Conservation (phyloP, 1,140 invertebrate genomes). For the Lysiphlebus fabarum region DNA sequence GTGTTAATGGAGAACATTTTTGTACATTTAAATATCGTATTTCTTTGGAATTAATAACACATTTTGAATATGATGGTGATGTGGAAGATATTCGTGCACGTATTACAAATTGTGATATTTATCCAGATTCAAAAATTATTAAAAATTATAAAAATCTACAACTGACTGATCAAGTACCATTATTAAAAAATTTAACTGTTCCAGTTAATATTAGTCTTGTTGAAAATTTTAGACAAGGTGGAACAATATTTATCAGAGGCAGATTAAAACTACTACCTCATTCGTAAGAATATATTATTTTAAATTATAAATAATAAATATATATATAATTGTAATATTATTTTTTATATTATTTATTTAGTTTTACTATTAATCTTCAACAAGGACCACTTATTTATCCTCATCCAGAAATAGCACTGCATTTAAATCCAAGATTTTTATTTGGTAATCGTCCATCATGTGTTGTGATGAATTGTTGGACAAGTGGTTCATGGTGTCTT, state of each 20-base stretch:
- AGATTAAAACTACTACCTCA: slow-evolving; percentile 63
- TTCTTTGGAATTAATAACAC: slow-evolving; percentile 55
- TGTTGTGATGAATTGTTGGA: slow-evolving; percentile 54
- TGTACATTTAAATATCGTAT: slow-evolving; percentile 66
- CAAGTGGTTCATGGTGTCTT: slow-evolving; percentile 45
- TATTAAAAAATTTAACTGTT: slow-evolving; percentile 32
- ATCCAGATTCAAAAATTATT: slow-evolving; percentile 54
- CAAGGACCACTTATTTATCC: slow-evolving; percentile 62
- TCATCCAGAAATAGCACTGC: slow-evolving; percentile 62
- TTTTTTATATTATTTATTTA: slow-evolving; percentile 26
- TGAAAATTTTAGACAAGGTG: too few relatives aligned
- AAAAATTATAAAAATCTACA: slow-evolving; percentile 32
- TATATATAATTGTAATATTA: not conserved
- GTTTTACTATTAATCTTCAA: slow-evolving; percentile 69
- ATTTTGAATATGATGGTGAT: slow-evolving; percentile 62
- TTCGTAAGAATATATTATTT: slow-evolving; percentile 45
- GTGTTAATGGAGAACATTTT: slow-evolving; percentile 70
- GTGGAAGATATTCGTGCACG: slow-evolving; percentile 54
- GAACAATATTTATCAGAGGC: slow-evolving; percentile 58
- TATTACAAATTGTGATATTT: slow-evolving; percentile 45
- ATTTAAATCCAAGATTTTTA: slow-evolving; percentile 64
- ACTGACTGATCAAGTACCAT: slow-evolving; percentile 36
- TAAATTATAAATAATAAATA: not conserved
- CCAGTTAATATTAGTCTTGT: too few relatives aligned
- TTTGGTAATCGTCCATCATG: slow-evolving; percentile 42